Percentiles rank a stretch among this genome's conserved stretches.
Conservation (phyloP, 2,888 invertebrate genomes). For the Perizoma flavofasciatum region DNA sequence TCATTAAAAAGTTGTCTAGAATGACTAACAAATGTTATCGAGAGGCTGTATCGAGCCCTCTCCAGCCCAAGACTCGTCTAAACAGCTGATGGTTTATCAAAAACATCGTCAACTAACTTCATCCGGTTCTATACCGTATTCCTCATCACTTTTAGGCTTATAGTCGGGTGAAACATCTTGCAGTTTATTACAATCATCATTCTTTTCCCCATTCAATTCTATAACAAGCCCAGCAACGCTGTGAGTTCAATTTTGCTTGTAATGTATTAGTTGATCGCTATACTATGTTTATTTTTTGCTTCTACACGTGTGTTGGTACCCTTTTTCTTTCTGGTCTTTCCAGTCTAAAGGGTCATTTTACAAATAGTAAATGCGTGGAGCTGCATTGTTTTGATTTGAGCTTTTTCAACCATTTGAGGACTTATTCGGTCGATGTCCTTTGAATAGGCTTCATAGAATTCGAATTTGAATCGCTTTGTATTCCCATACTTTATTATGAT, state of each 20-base stretch:
- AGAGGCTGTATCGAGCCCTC: constrained; percentile 48
- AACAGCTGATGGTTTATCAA: constrained; percentile 59
- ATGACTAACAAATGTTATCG: constrained; percentile 49
- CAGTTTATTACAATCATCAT: constrained; percentile 24
- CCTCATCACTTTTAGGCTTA: constrained; percentile 18
- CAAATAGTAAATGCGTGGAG: constrained; percentile 51
- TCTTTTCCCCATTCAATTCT: constrained; percentile 2
- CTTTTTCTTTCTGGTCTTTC: constrained; percentile 50
- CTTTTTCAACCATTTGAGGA: constrained; percentile 31
- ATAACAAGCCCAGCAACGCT: background rate
- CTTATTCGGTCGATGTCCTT: constrained; percentile 26
- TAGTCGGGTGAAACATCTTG: constrained; percentile 15
- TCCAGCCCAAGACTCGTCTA: constrained; percentile 44
- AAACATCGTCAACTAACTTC: constrained; percentile 41
- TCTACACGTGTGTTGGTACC: constrained; percentile 50
- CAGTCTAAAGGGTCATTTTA: constrained; percentile 55
- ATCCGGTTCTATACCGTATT: constrained; percentile 26
- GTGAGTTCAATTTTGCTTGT: constrained; percentile 27
- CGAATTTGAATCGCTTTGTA: constrained; percentile 20
- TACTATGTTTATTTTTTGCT: constrained; percentile 52
- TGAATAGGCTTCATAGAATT: constrained; percentile 29
- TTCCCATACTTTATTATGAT: constrained; percentile 26
- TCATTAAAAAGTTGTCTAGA: constrained; percentile 20
- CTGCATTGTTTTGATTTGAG: constrained; percentile 42
- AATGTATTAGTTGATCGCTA: constrained; percentile 35